Percentiles rank a stretch among this genome's conserved stretches.
These are phyloP conservation scores for Meriones unguiculatus DNA, from an alignment of 2,113 vertebrate genomes.

Conservation along the genomic window DNA sequence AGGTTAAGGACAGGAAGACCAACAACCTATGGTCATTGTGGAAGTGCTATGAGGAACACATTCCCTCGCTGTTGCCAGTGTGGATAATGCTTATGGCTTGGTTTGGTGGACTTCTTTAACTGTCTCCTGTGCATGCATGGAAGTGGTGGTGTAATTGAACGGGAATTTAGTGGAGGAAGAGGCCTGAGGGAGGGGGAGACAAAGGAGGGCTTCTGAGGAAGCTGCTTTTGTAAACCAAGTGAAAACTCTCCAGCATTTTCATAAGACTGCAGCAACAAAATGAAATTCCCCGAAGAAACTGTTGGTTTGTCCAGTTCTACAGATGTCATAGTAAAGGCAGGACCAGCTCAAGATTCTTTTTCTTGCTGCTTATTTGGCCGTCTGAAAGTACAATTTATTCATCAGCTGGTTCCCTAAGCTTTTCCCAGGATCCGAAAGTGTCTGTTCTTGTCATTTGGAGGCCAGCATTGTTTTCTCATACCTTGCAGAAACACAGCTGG, in stretches of 20 bases:
- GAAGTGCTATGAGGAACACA: neutral
- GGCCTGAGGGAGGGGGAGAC: neutral
- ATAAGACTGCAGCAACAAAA: conserved; percentile 27
- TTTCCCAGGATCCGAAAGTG: conserved; percentile 65
- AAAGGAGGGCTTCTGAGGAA: conserved; percentile 17
- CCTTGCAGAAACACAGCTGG: conserved; percentile 79
- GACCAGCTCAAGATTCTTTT: conserved; percentile 5
- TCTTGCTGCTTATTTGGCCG: conserved; percentile 7
- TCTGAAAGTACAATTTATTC: conserved; percentile 67
- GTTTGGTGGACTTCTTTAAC: neutral
- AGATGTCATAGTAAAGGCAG: conserved; percentile 14
- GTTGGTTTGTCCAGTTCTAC: conserved; percentile 23
- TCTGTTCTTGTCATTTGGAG: conserved; percentile 77
- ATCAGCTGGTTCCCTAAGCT: conserved; percentile 59
- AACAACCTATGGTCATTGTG: neutral
- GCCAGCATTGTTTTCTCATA: conserved; percentile 73
- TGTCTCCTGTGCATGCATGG: neutral
- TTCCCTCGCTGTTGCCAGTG: neutral
- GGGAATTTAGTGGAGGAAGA: neutral
- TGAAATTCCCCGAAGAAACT: conserved; percentile 55
- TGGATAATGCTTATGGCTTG: conserved; percentile 28
- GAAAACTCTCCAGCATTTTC: conserved; percentile 30
- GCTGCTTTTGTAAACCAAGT: conserved; percentile 5
- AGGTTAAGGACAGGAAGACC: neutral
- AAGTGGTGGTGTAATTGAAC: neutral